phyloP scores from a whole-genome alignment of 2,797 vertebrate species.

The Agapornis canus region DNA sequence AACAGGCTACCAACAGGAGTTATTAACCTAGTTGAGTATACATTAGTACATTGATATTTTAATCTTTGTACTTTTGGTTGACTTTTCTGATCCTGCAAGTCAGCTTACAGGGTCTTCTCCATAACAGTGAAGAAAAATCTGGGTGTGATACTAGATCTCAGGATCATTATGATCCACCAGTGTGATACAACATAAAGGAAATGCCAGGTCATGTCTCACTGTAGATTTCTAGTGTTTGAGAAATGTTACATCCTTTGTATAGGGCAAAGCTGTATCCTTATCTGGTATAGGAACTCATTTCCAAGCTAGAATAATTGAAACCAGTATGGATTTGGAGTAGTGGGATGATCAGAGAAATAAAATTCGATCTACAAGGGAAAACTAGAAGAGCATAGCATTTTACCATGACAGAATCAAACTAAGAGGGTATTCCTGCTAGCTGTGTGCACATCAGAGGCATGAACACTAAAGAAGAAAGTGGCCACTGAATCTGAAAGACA shows the following conservation, averaged over 20 bases:
- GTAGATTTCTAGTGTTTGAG: neutral
- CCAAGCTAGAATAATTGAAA: neutral
- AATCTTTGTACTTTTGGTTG: neutral
- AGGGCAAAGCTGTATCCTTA: neutral
- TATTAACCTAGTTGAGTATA: neutral
- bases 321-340: neutral
- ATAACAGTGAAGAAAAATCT: neutral
- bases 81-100: neutral
- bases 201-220: neutral
- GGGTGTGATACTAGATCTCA: neutral
- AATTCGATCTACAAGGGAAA: neutral
- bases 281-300: neutral
- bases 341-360: neutral
- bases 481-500: neutral
- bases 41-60: neutral
- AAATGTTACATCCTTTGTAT: neutral
- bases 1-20: neutral
- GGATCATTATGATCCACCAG: neutral
- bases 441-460: neutral
- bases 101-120: neutral
- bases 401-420: neutral
- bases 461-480: neutral
- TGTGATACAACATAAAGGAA: neutral
- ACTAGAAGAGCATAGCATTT: neutral
- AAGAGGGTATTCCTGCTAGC: neutral